A percentile compares a stretch with the other conserved stretches of the same genome.
These are phyloP conservation scores for Presbytis comata DNA, from an alignment of 2,797 vertebrate genomes.

Conservation along the genomic window DNA sequence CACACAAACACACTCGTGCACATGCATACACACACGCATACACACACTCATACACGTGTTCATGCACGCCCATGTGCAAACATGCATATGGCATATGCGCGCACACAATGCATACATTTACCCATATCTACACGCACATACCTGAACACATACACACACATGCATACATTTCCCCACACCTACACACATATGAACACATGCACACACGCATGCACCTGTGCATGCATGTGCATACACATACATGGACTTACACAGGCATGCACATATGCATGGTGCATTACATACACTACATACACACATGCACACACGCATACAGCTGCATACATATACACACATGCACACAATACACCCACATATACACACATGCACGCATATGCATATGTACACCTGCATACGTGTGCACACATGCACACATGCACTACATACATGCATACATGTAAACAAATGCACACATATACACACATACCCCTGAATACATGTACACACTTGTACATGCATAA, in stretches of 20 bases:
- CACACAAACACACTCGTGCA: background rate
- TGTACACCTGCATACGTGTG: background rate
- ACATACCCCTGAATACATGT: too few relatives aligned
- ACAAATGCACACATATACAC: too few relatives aligned
- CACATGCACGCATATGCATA: background rate
- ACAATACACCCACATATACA: background rate
- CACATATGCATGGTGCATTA: background rate
- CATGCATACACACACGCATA: rapidly evolving
- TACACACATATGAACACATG: too few relatives aligned
- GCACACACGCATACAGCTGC: rapidly evolving
- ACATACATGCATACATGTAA: rapidly evolving
- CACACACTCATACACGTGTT: rapidly evolving
- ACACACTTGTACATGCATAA: background rate
- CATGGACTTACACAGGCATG: background rate
- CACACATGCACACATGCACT: background rate
- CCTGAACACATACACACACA: background rate
- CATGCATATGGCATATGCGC: too few relatives aligned
- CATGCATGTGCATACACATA: background rate
- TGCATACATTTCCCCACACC: too few relatives aligned
- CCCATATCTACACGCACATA: background rate
- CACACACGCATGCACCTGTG: rapidly evolving
- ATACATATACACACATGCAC: too few relatives aligned
- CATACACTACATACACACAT: background rate
- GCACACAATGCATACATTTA: background rate
- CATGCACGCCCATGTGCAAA: background rate